Base-by-base conservation (phyloP, 2,888 invertebrate genomes). In the Carterocephalus palaemon region DNA sequence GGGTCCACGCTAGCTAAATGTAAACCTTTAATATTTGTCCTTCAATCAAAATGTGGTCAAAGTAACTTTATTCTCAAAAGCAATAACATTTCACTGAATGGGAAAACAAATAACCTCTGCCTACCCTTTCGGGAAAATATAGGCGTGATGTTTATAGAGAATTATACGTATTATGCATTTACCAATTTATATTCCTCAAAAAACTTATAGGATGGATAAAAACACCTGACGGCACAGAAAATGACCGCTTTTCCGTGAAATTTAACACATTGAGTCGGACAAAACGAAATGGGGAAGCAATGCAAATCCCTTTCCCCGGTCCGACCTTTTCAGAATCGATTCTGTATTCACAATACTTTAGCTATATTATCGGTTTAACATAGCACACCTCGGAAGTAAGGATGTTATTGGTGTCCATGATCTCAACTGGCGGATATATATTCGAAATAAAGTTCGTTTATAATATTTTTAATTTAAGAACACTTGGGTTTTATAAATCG, bases 161-260 rank as follows among this genome's bases (percentile, higher is more conserved):
- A n/a, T n/a, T n/a, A n/a, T n/a, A n/a, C n/a, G n/a, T n/a, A n/a
- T n/a, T n/a, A 9, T 31, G 36, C 9, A 29, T 36, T 34, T 22
- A 22, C 29, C 17, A 29, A 29, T 36, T 43, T 29, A 23, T 12
- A 37, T 23, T 40, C 40, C 39, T 29, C 43, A 58, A 58, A 56
- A 54, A 53, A 52, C 56, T 47, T 46, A 49, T 36, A 48, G 40
- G 24, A 17, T 22, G 31, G 47, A 54, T 47, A 51, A 54, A 57
- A 64, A 62, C 64, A 64, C 61, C 68, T 68, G 68, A 64, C 70
- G 62, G 62, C 49, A 64, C 61, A 64, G 68, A 73, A 71, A 79
- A 75, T 75, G 73, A 64, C 72, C 68, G 75, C 56, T 62, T 62
- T 84, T 80, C 78, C 83, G 68, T 71, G 62, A 81, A 83, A 85